Percentiles rank a stretch among this genome's conserved stretches.
Evolutionary conservation across 2,888 invertebrate genomes (phyloP).

Genomic region (Patella pellucida): DNA sequence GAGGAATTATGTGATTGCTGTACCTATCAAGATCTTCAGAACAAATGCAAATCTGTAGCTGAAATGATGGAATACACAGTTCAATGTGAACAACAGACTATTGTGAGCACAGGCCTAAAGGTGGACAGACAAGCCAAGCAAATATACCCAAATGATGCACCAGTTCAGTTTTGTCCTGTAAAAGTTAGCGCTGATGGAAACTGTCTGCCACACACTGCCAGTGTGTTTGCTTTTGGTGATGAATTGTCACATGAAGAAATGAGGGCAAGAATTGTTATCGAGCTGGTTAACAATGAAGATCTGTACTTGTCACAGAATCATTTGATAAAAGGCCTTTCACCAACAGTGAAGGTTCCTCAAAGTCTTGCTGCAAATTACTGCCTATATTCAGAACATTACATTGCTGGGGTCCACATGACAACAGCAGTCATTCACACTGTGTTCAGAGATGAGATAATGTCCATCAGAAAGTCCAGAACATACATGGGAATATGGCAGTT

Average conservation of each 20-base stretch:
- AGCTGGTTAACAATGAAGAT: constrained; percentile 17
- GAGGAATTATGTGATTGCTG: too few relatives aligned
- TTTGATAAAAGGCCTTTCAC: constrained; percentile 14
- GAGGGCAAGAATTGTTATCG: constrained; percentile 28
- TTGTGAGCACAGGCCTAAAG: not conserved
- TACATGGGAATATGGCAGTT: constrained; percentile 34
- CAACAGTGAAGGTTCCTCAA: constrained; percentile 3
- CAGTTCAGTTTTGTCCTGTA: not conserved
- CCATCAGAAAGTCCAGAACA: not conserved
- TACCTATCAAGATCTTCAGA: too few relatives aligned
- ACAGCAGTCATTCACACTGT: too few relatives aligned
- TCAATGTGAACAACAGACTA: too few relatives aligned
- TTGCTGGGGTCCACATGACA: too few relatives aligned
- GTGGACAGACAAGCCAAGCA: not conserved
- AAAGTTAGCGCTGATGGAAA: constrained; percentile 29
- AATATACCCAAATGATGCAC: not conserved
- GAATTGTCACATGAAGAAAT: constrained; percentile 22
- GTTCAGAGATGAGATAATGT: too few relatives aligned
- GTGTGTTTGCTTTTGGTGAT: constrained; percentile 30
- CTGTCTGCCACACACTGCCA: constrained; percentile 32
- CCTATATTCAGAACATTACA: too few relatives aligned
- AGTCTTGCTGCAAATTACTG: constrained; percentile 1
- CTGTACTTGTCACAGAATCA: constrained; percentile 7
- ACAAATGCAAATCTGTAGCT: not conserved
- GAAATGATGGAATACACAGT: constrained; percentile 5